Evolutionary conservation across 2,797 vertebrate genomes (phyloP).

Genomic region (Momotus momota): DNA sequence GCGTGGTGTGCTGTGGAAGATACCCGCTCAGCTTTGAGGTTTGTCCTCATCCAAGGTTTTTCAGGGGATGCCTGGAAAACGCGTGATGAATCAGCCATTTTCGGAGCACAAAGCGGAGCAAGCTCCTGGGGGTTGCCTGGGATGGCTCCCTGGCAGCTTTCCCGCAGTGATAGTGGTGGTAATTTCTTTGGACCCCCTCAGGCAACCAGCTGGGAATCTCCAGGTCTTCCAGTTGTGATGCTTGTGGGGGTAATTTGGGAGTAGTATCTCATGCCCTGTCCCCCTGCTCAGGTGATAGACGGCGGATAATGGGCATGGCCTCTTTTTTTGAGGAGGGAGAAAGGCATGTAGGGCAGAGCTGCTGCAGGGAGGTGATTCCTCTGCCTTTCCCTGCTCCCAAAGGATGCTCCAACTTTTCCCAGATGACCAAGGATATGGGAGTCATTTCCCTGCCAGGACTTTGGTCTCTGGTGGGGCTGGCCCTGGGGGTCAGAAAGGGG

Average conservation of each 20-base stretch:
- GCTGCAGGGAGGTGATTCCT: not conserved
- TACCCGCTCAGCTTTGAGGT: conserved; percentile 28
- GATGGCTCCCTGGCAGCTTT: conserved; percentile 18
- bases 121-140: not conserved
- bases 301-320: rapidly evolving
- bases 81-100: conserved; percentile 59
- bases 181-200: not conserved
- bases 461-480: not conserved
- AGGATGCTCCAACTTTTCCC: not conserved
- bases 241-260: not conserved
- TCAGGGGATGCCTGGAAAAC: conserved; percentile 25
- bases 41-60: conserved; percentile 42
- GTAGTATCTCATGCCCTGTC: not conserved
- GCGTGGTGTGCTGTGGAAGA: not conserved
- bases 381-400: not conserved
- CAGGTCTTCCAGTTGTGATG: not conserved
- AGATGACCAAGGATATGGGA: not conserved
- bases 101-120: not conserved
- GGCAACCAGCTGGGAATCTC: not conserved
- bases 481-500: not conserved
- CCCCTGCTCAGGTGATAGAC: not conserved
- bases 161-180: not conserved
- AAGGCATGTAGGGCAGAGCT: not conserved
- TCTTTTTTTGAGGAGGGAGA: not conserved
- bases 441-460: not conserved